Evolutionary conservation across 2,797 vertebrate genomes (phyloP), one percentile per base, ranked within the genome.

Genomic region (Ataeniobius toweri): DNA sequence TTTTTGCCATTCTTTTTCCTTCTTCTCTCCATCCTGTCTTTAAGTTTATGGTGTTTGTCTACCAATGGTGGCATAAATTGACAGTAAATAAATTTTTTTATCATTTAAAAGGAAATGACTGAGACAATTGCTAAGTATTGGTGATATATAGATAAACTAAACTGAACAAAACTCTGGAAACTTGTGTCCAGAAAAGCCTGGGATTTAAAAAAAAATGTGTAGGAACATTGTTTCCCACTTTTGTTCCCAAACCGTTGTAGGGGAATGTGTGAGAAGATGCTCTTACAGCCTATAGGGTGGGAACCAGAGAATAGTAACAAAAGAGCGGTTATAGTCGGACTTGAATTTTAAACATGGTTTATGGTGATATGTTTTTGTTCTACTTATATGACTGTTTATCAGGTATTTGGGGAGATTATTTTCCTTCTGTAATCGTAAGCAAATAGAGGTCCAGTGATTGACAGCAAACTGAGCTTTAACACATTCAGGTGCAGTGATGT

Each of bases 221-320:
- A 51, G 16, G 50, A 51, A 51, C 50, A 14, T 12, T 5, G 61
- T 18, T 63, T 53, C 20, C 75, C 81, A 86, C 84, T 85, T 87
- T 72, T 41, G 65, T 63, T 92, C 90, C 88, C 88, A 85, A 86
- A 77, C 87, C 83, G 51, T 44, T 41, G 69, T 75, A 72, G 69
- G 76, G 68, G 36, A 70, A 75, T 48, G 6, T 12, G 61, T 71
- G 75, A 53, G 14, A 5, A 63, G 51, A 67, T 61, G 39, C 70
- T 72, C 56, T 44, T 22, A 6, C 26, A 59, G 55, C 13, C 65
- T 16, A 65, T 1, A 28, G 0, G 14, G 70, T 59, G 77, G 74
- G 75, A 67, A 70, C 79, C n/a, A n/a, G n/a, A 2, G 16, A 59
- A 28, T 14, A 6, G 69, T 18, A 69, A 74, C 22, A 67, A 3